Base-by-base conservation (phyloP, 2,888 invertebrate species). In the Celastrina argiolus region DNA sequence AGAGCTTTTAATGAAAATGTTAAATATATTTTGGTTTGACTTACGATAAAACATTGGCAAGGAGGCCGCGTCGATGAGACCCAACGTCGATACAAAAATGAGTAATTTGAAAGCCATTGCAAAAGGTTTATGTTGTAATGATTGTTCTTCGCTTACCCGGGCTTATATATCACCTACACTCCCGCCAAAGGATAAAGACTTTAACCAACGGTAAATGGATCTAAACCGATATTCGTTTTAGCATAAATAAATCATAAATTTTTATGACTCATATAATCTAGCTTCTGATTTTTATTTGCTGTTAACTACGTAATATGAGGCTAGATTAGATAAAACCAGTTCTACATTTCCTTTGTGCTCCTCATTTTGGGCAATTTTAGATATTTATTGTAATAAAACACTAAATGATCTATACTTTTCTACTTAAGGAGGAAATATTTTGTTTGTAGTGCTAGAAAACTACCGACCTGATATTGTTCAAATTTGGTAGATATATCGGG, bases 21-120 rank as follows among this genome's bases (percentile, higher is more conserved):
- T 45, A 6, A 45, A 6, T 45, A 45, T 16, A 26, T 4, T 28
- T 56, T 26, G 1, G 28, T 26, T 22, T 14, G 8, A 59, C 59
- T 59, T 31, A 59, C 59, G n/a, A 59, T 59, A 34, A 59, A 59
- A 59, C 10, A 59, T 31, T 4, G 31, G 59, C 16, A 59, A 18
- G 14, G 31, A 59, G 4, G 59, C 31, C 0, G 59, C 59, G 34
- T 59, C 31, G 31, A 59, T 8, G 7, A 59, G 16, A 31, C n/a
- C 34, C 0, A 59, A 34, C 16, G 59, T 16, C 16, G 59, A 59
- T 59, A 59, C 59, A 18, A 59, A 59, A 12, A 36, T 59, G 1
- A 59, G 4, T 34, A 59, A 59, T 31, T 59, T 18, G 34, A 59
- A 5, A 3, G 16, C 34, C 59, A 59, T 59, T 59, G 59, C 51